Evolutionary conservation across 2,113 vertebrate genomes (phyloP).

Genomic region (Sminthopsis crassicaudata): DNA sequence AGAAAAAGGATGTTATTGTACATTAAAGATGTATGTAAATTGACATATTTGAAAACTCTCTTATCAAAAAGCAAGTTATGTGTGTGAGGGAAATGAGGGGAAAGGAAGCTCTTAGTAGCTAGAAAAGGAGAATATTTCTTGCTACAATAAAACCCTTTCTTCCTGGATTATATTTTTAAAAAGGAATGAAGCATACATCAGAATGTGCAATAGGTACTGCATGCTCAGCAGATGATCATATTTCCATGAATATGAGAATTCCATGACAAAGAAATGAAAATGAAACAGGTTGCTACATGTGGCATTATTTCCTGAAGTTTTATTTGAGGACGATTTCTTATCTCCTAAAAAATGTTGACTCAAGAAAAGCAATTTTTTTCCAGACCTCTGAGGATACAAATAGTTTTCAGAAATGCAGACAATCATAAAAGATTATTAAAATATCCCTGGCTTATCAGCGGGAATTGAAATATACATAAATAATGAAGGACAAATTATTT

Average conservation of each 20-base stretch:
- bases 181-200: slow-evolving; percentile 55
- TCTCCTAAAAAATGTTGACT: slow-evolving; percentile 46
- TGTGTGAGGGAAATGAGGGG: not conserved
- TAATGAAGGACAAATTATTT: slow-evolving; percentile 8
- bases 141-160: slow-evolving; percentile 55
- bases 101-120: slow-evolving; percentile 15
- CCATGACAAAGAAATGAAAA: not conserved
- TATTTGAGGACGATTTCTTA: not conserved
- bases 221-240: slow-evolving; percentile 30
- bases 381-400: not conserved
- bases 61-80: not conserved
- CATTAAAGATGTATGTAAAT: slow-evolving; percentile 2
- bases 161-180: slow-evolving; percentile 48
- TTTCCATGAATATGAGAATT: slow-evolving; percentile 37
- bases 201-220: slow-evolving; percentile 35
- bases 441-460: slow-evolving; percentile 35
- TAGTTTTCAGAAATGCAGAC: slow-evolving; percentile 12
- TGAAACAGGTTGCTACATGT: not conserved
- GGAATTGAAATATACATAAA: slow-evolving; percentile 42
- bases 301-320: slow-evolving; percentile 43
- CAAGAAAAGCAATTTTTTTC: slow-evolving; percentile 44
- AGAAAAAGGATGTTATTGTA: slow-evolving; percentile 21
- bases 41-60: not conserved
- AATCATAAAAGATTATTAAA: not conserved
- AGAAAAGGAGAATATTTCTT: slow-evolving; percentile 37